Evolutionary conservation across 2,113 vertebrate species (phyloP), one percentile per base, ranked within the genome.

Genomic region (Chrysemys picta): DNA sequence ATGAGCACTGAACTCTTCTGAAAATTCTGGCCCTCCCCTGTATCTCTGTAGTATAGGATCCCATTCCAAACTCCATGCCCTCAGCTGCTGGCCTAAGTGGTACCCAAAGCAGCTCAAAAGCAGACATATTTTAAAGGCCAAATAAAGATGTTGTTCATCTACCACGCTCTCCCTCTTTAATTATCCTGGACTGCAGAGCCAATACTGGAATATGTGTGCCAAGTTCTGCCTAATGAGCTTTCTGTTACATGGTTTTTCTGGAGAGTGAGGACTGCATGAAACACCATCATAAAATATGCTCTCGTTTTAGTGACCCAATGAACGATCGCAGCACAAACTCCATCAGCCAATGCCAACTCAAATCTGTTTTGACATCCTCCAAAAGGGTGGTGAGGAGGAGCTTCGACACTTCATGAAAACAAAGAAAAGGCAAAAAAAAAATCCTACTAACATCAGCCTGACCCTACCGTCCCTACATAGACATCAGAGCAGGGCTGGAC

Each of bases 401-500:
- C 65, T 38, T 38, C 17, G 21, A 69, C n/a, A n/a, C 35, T 21
- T 69, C 31, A 65, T 22, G n/a, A 72, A 38, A 72, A 72, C n/a
- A 72, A 72, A 35, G 27, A 29, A 62, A 72, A 38, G 65, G 19
- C 19, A 72, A 72, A n/a, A 21, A n/a, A 21, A 42, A 10, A 5
- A 84, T 90, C 21, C 91, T 78, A 38, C 84, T 17, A 3, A 8
- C 93, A 89, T 91, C 2, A 1, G 38, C 91, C 92, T 0, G 54
- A 83, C 93, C 88, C 89, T 45, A 10, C 72, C 25, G 84, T 91
- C 50, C n/a, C 8, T 17, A 22, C 19, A 69, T 21, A 38, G 65
- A 38, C 16, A 38, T n/a, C n/a, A 38, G 17, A 72, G n/a, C 65
- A n/a, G 16, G 62, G 62, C 7, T 0, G 1, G 50, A 8, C 35